Conservation (phyloP, 2,888 invertebrate species). For the Bellardia bayeri region DNA sequence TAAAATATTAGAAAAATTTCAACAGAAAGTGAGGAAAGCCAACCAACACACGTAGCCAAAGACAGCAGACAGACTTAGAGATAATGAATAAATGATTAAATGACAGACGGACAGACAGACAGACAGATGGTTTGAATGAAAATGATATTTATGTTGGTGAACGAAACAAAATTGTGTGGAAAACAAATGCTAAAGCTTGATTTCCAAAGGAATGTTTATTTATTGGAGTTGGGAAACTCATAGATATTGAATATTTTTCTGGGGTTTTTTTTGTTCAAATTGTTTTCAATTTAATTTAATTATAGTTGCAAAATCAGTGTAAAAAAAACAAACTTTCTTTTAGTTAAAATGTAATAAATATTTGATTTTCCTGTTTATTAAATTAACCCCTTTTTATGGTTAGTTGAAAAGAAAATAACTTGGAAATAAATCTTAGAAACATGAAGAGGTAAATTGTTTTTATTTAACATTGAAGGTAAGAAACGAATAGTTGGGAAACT, state of each 20-base stretch:
- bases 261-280: slow-evolving; percentile 20
- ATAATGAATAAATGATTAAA: slow-evolving; percentile 44
- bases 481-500: slow-evolving; percentile 2
- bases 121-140: background rate
- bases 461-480: background rate
- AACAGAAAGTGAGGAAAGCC: slow-evolving; percentile 23
- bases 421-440: slow-evolving; percentile 38
- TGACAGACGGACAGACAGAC: background rate
- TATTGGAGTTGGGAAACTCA: slow-evolving; percentile 5
- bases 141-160: slow-evolving; percentile 30
- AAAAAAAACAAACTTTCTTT: slow-evolving; percentile 31
- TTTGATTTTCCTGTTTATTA: slow-evolving; percentile 16
- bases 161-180: slow-evolving; percentile 3
- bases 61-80: background rate
- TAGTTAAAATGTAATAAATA: slow-evolving; percentile 6
- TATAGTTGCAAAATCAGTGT: slow-evolving; percentile 23
- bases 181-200: slow-evolving; percentile 36
- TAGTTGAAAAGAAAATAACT: slow-evolving; percentile 8
- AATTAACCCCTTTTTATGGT: slow-evolving; percentile 49
- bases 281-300: slow-evolving; percentile 67
- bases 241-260: background rate
- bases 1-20: background rate
- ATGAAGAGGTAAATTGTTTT: slow-evolving; percentile 11
- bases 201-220: slow-evolving; percentile 26
- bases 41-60: slow-evolving; percentile 4